Evolutionary conservation across 1,140 invertebrate species (phyloP), one percentile per base, ranked within the genome.

Genomic region (Drusus annulatus): DNA sequence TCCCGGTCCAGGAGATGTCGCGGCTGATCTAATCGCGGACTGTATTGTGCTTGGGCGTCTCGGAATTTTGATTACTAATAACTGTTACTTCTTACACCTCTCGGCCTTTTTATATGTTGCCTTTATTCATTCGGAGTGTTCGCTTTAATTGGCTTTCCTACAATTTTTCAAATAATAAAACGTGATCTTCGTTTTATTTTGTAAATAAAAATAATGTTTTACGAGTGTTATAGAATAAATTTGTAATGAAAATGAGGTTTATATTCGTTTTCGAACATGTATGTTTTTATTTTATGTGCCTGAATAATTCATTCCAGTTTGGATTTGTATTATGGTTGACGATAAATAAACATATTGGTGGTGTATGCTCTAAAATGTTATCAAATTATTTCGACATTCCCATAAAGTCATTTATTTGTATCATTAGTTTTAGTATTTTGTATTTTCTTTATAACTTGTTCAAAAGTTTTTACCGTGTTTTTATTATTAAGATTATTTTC

Each of bases 1-100:
- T 31, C 62, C 25, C 7, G 28, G 25, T 65, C 28, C 62, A 21
- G 28, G 62, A 65, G 28, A 65, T 31, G 62, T 65, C 62, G 16
- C 62, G 10, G 13, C 25, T n/a, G 28, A 31, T 31, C 62, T 31
- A 60, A 60, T 60, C 23, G 62, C 62, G 15, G 21, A 10, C 21
- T 65, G 62, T 65, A 65, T 65, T 28, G 62, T 60, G 56, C 3
- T 71, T 71, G 68, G 68, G 45, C 45, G 71, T 51, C 52, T 54
- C 17, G 71, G 71, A 74, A 74, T 74, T 54, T 74, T 23, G 52
- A 74, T 56, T 2, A 58, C 71, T 52, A 56, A 74, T 58, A 58
- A 74, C 71, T 74, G 71, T 74, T 74, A 74, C 71, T 31, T 74
- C 7, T 74, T 54, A 74, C 71, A 74, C 71, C 71, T 74, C 52